Base-by-base conservation (phyloP, 2,888 invertebrate species). In the Cheilosia variabilis region DNA sequence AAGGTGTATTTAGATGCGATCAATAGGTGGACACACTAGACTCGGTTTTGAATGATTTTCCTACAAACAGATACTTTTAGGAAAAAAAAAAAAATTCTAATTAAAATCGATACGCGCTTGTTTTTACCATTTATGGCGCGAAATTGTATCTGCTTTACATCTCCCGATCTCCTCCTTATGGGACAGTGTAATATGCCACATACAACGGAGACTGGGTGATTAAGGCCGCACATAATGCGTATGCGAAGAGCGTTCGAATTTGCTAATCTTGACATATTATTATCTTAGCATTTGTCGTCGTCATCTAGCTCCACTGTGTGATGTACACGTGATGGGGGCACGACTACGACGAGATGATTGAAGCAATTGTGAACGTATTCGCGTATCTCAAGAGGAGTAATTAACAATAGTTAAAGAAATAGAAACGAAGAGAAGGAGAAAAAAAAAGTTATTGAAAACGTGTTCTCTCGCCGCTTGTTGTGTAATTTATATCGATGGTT, bases 201-300 rank as follows among this genome's bases (percentile, higher is more conserved):
- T 7, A 9, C 41, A 27, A 52, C 43, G 57, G 37, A 1, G 31
- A 37, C 37, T 37, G 13, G 65, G 66, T 69, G 76, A 86, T 86
- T 86, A 86, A 81, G 72, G 86, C 72, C 71, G 52, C 52, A 27
- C 52, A 62, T 68, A 71, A 80, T 86, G 86, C 80, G 76, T 86
- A 80, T 76, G 72, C 71, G 76, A 80, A 76, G 63, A 69, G 77
- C 81, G 72, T 86, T 81, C 81, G 52, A 72, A 77, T 76, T 86
- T 58, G 72, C 72, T 81, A 86, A 81, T 86, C 81, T 72, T 86
- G 81, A 81, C 76, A 86, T 81, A 86, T 81, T 80, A 80, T 80
- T 86, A 86, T 77, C 77, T 75, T 68, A 80, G 68, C 84, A 81
- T 77, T 86, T 77, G 58, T 19, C 3, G 34, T 58, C 15, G 19